Evolutionary conservation across 2,888 invertebrate genomes (phyloP).

Genomic region (Oscheius sp.): DNA sequence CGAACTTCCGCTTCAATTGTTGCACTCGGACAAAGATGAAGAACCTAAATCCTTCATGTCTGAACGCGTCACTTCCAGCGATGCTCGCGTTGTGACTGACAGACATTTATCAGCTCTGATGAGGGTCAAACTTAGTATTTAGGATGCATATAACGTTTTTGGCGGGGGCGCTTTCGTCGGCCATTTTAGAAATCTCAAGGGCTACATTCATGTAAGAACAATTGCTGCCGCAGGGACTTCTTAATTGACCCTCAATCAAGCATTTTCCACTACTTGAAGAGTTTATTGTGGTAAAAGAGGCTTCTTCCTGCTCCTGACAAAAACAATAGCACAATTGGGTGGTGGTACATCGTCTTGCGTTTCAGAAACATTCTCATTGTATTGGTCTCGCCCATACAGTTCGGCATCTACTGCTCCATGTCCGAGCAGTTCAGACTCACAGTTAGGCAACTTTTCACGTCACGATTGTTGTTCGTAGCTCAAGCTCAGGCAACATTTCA

Average conservation of each 20-base stretch:
- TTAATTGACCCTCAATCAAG: conserved; percentile 38
- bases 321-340: neutral
- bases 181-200: conserved; percentile 36
- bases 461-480: conserved; percentile 61
- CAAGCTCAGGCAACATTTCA: conserved; percentile 66
- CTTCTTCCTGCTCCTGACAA: conserved; percentile 9
- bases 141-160: conserved; percentile 23
- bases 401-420: conserved; percentile 95
- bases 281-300: neutral
- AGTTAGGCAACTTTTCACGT: conserved; percentile 83
- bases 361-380: conserved; percentile 91
- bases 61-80: conserved; percentile 2
- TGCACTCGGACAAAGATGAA: conserved; percentile 4
- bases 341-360: neutral
- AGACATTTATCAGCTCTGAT: conserved; percentile 21
- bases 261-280: conserved; percentile 22
- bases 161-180: conserved; percentile 21
- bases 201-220: conserved; percentile 35
- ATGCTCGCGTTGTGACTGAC: neutral
- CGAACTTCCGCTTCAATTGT: conserved; percentile 5
- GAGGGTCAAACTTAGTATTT: conserved; percentile 23
- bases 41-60: neutral
- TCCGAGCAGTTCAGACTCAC: conserved; percentile 91
- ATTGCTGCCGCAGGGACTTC: conserved; percentile 32
- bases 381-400: conserved; percentile 87